Evolutionary conservation across 2,888 invertebrate genomes (phyloP).

Genomic region (Leptopilina myrica): DNA sequence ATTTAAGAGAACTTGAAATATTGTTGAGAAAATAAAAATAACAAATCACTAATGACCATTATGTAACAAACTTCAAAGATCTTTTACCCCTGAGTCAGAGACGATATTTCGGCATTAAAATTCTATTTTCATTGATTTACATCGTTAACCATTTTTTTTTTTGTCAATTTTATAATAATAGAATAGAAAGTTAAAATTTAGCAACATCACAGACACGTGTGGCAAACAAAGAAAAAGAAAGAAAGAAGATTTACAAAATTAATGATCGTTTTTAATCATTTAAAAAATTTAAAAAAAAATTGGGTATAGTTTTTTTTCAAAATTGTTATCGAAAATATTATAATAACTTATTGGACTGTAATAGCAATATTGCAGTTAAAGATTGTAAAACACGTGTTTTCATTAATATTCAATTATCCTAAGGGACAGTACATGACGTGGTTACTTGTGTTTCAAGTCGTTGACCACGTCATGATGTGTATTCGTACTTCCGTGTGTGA

Average conservation of each 20-base stretch:
- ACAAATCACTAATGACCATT: conserved; percentile 21
- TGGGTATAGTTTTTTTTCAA: too few species aligned
- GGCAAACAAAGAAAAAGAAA: too few species aligned
- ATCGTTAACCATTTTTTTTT: neutral
- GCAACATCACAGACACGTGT: neutral
- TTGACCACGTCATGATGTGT: conserved; percentile 58
- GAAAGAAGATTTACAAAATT: too few species aligned
- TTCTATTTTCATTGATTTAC: conserved; percentile 21
- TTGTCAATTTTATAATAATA: neutral
- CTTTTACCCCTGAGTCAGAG: conserved; percentile 19
- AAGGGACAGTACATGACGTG: conserved; percentile 58
- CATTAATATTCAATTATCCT: conserved; percentile 61
- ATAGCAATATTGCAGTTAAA: neutral
- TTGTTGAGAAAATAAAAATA: conserved; percentile 11
- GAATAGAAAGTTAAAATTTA: neutral
- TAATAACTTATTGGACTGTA: too few species aligned
- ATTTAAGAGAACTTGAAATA: neutral
- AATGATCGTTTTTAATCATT: too few species aligned
- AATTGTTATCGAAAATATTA: too few species aligned
- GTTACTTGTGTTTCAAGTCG: conserved; percentile 55
- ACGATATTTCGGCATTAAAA: neutral
- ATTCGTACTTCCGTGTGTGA: conserved; percentile 22
- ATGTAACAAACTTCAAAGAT: conserved; percentile 3
- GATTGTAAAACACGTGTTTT: conserved; percentile 13
- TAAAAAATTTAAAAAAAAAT: too few species aligned